Evolutionary conservation across 2,888 invertebrate genomes (phyloP).

Genomic region (Tryphoninae sp.): DNA sequence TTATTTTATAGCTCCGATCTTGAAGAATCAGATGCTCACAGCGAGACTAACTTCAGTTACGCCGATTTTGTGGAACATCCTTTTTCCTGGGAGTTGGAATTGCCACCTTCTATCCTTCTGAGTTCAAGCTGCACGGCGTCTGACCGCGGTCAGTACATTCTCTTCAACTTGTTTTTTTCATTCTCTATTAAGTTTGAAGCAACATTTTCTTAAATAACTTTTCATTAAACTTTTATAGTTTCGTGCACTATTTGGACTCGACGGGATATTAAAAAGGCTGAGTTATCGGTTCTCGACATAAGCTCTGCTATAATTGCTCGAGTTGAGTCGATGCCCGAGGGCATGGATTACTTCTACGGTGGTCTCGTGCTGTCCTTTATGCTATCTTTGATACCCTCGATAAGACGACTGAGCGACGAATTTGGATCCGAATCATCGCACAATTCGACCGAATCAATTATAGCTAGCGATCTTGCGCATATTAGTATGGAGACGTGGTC

Average conservation of each 20-base stretch:
- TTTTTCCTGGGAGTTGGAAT: conserved; percentile 85
- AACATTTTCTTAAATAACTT: conserved; percentile 19
- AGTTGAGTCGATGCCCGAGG: conserved; percentile 91
- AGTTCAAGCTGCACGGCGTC: conserved; percentile 87
- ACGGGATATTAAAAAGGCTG: conserved; percentile 94
- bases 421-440: conserved; percentile 75
- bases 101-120: conserved; percentile 88
- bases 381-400: conserved; percentile 85
- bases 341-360: conserved; percentile 90
- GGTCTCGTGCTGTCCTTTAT: conserved; percentile 85
- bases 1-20: conserved; percentile 85
- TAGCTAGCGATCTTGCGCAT: conserved; percentile 72
- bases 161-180: conserved; percentile 6
- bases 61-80: conserved; percentile 82
- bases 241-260: conserved; percentile 98
- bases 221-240: conserved; percentile 83
- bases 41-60: conserved; percentile 77
- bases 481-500: conserved; percentile 72
- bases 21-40: conserved; percentile 82
- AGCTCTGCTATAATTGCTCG: conserved; percentile 96
- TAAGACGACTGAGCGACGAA: conserved; percentile 82
- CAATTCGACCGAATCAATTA: conserved; percentile 71
- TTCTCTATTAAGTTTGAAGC: conserved; percentile 28
- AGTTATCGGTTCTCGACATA: conserved; percentile 96
- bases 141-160: conserved; percentile 86